phyloP scores from a whole-genome alignment of 1,140 invertebrate genomes.

The Leptoteleia sp. region DNA sequence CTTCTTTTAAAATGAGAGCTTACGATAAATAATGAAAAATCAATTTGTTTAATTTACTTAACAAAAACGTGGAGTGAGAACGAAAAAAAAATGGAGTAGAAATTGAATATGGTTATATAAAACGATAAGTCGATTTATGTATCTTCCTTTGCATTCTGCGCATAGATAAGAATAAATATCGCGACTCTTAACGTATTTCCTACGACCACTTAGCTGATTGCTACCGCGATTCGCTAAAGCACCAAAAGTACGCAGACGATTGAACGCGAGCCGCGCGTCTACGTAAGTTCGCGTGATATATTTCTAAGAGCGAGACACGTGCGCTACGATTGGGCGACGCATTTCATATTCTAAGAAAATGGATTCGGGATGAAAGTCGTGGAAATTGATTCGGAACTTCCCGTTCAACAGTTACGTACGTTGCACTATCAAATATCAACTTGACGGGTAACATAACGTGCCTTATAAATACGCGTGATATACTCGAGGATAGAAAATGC shows the following conservation, averaged over 20 bases:
- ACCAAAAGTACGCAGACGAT: conserved; percentile 30
- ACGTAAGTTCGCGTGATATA: conserved; percentile 37
- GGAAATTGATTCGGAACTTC: conserved; percentile 62
- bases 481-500: conserved; percentile 13
- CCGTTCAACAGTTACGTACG: conserved; percentile 51
- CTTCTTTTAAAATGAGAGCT: too few species aligned
- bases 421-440: conserved; percentile 63
- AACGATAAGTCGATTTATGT: conserved; percentile 42
- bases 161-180: conserved; percentile 51
- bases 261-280: neutral
- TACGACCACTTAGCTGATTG: conserved; percentile 66
- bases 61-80: too few species aligned
- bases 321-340: conserved; percentile 50
- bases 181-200: conserved; percentile 63
- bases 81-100: too few species aligned
- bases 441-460: conserved; percentile 53
- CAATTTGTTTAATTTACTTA: too few species aligned
- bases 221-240: conserved; percentile 47
- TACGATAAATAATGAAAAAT: too few species aligned
- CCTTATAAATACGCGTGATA: conserved; percentile 39
- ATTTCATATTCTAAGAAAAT: conserved; percentile 62
- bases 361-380: conserved; percentile 48
- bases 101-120: conserved; percentile 13
- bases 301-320: conserved; percentile 31
- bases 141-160: conserved; percentile 25